Conservation (phyloP, 2,888 invertebrate genomes). For the Trilocha varians region DNA sequence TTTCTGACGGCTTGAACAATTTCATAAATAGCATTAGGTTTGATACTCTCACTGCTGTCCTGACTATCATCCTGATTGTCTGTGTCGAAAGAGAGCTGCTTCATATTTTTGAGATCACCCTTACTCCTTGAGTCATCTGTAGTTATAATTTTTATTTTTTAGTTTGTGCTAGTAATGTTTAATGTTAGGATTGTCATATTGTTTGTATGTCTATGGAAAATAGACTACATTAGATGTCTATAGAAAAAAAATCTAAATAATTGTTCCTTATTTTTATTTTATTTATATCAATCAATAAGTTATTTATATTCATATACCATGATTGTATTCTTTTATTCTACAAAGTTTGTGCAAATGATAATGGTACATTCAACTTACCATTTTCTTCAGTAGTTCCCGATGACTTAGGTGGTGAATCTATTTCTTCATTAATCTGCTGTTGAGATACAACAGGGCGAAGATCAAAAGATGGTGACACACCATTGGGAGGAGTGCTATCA, state of each 20-base stretch:
- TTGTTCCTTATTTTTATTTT: too few relatives aligned
- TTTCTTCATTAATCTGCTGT: conserved; percentile 56
- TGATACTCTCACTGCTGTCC: conserved; percentile 63
- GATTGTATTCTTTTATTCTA: too few relatives aligned
- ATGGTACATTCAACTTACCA: too few relatives aligned
- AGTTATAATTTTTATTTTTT: too few relatives aligned
- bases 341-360: background rate
- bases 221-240: too few relatives aligned
- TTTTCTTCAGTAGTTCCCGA: conserved; percentile 20
- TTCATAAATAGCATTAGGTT: conserved; percentile 78
- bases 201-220: too few relatives aligned
- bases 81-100: conserved; percentile 59
- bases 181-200: too few relatives aligned
- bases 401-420: conserved; percentile 45
- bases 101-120: conserved; percentile 11
- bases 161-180: too few relatives aligned
- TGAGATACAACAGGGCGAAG: conserved; percentile 62
- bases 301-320: too few relatives aligned
- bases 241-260: too few relatives aligned
- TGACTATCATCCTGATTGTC: conserved; percentile 66
- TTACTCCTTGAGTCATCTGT: background rate
- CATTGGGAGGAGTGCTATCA: conserved; percentile 59
- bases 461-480: conserved; percentile 63
- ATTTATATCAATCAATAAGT: too few relatives aligned
- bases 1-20: conserved; percentile 85